Evolutionary conservation across 1,140 invertebrate genomes (phyloP).

Genomic region (Drosophila nebulosa): DNA sequence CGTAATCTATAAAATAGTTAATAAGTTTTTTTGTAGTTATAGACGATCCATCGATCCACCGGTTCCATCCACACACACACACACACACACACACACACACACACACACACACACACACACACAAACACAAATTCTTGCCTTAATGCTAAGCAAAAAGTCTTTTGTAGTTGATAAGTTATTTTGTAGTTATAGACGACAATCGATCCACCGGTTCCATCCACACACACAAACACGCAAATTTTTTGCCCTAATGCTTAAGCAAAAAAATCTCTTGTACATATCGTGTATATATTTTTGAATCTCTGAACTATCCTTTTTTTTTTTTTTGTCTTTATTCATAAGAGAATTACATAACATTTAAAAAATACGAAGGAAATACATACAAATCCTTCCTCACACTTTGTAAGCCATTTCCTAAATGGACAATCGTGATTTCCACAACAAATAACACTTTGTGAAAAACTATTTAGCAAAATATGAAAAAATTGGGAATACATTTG

Average conservation of each 20-base stretch:
- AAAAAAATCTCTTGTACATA: slow-evolving; percentile 48
- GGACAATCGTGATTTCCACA: too few relatives aligned
- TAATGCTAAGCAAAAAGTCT: too few relatives aligned
- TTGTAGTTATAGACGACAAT: slow-evolving; percentile 29
- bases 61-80: neutral
- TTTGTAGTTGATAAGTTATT: neutral
- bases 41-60: slow-evolving; percentile 54
- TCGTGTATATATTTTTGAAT: slow-evolving; percentile 50
- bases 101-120: neutral
- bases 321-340: neutral
- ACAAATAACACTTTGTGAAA: too few relatives aligned
- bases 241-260: slow-evolving; percentile 22
- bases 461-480: too few relatives aligned
- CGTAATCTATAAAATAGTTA: too few relatives aligned
- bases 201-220: slow-evolving; percentile 45
- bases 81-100: too few relatives aligned
- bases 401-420: too few relatives aligned
- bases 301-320: neutral
- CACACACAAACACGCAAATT: neutral
- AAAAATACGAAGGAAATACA: neutral
- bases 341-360: neutral
- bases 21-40: neutral
- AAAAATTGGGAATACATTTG: too few relatives aligned
- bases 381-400: too few relatives aligned
- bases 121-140: neutral